A percentile compares a stretch with the other conserved stretches of the same genome.
These are phyloP conservation scores for Bostrychus sinensis DNA, from an alignment of 2,113 vertebrate species.

Conservation along the genomic window DNA sequence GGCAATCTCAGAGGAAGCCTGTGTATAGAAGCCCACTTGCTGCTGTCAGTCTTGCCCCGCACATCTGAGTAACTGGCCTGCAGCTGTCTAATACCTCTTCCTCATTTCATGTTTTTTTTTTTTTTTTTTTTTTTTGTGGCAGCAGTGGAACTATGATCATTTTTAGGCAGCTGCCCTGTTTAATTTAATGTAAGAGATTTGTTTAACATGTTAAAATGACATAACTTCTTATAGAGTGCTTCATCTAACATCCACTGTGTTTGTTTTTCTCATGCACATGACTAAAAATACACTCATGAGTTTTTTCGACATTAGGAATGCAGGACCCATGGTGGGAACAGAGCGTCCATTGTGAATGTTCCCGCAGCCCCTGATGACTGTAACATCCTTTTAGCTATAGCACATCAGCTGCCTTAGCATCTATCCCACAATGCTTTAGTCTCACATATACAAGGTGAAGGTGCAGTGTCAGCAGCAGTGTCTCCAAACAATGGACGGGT, in stretches of 20 bases:
- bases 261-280: constrained; percentile 13
- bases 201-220: neutral
- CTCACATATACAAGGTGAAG: constrained; percentile 30
- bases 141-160: too few species aligned
- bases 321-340: constrained; percentile 23
- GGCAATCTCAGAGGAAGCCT: neutral
- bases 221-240: neutral
- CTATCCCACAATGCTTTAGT: constrained; percentile 22
- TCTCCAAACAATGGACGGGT: constrained; percentile 32
- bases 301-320: constrained; percentile 3
- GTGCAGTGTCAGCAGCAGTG: constrained; percentile 40
- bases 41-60: neutral
- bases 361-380: neutral
- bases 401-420: constrained; percentile 26
- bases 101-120: too few species aligned
- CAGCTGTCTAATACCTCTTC: too few species aligned
- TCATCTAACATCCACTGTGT: constrained; percentile 2
- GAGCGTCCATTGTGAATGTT: constrained; percentile 16
- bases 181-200: too few species aligned
- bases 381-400: constrained; percentile 32
- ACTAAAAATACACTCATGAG: constrained; percentile 10
- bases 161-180: too few species aligned
- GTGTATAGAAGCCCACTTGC: neutral
- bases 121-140: too few species aligned
- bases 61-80: neutral